phyloP scores from a whole-genome alignment of 2,797 vertebrate species.

The Pangasius sanitwongsei region DNA sequence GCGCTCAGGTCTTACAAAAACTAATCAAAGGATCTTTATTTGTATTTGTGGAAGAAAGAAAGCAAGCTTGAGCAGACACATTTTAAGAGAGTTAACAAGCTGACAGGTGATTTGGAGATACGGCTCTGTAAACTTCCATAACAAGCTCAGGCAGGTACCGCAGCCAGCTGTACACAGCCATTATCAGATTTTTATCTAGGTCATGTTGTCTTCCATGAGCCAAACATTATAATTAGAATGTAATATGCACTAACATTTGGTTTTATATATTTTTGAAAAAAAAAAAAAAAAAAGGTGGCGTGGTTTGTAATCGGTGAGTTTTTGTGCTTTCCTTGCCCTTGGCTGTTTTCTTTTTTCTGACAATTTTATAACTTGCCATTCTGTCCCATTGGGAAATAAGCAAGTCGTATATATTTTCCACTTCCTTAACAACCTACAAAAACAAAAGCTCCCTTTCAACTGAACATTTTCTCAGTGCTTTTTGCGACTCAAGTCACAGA shows the following conservation, averaged over 20 bases:
- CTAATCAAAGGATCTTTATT: constrained; percentile 54
- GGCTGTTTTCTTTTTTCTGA: not conserved
- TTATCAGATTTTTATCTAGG: constrained; percentile 48
- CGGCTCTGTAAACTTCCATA: constrained; percentile 40
- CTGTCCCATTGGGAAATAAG: constrained; percentile 28
- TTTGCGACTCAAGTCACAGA: constrained; percentile 35
- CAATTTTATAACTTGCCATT: constrained; percentile 41
- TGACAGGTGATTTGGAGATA: constrained; percentile 50
- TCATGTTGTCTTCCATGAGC: constrained; percentile 36
- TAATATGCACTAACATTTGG: constrained; percentile 14
- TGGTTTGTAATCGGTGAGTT: constrained; percentile 32
- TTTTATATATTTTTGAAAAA: not conserved
- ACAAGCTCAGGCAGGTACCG: constrained; percentile 45
- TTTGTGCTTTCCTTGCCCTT: not conserved
- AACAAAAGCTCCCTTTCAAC: constrained; percentile 28
- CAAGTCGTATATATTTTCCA: constrained; percentile 32
- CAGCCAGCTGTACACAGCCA: constrained; percentile 39
- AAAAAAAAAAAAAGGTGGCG: not conserved
- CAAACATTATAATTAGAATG: constrained; percentile 34
- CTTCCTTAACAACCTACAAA: constrained; percentile 39
- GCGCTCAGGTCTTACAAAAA: constrained; percentile 44
- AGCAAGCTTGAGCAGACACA: constrained; percentile 17
- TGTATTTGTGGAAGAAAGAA: constrained; percentile 34
- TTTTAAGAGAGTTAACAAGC: constrained; percentile 37
- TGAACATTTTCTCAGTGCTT: not conserved